These are phyloP conservation scores for Heliconius charithonia DNA, from an alignment of 2,888 invertebrate genomes.

Conservation along the genomic window DNA sequence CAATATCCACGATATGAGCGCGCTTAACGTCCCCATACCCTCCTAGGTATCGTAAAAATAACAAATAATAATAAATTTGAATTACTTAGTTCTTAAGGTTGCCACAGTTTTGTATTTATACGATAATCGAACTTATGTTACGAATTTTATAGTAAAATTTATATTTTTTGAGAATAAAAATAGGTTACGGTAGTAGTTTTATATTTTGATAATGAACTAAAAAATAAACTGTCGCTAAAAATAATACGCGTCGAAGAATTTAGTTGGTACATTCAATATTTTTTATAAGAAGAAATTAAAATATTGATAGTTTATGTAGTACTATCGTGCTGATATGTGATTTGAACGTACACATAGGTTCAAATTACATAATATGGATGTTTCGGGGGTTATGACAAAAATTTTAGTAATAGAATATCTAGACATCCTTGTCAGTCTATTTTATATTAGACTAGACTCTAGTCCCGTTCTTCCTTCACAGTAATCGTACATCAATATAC, in stretches of 20 bases:
- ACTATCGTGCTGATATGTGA: too few species aligned
- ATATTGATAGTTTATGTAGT: too few species aligned
- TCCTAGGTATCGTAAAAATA: slow-evolving; percentile 22
- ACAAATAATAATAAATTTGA: slow-evolving; percentile 26
- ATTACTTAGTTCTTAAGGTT: slow-evolving; percentile 19
- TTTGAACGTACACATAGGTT: too few species aligned
- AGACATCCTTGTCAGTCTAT: not conserved
- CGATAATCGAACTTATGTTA: not conserved
- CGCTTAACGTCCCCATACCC: slow-evolving; percentile 3
- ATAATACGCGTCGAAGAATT: too few species aligned
- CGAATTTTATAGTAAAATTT: not conserved
- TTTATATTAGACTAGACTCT: not conserved
- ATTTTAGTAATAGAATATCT: not conserved
- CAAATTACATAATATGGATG: not conserved
- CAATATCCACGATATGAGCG: slow-evolving; percentile 1
- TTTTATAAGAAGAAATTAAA: too few species aligned
- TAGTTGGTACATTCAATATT: too few species aligned
- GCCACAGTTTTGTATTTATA: slow-evolving; percentile 11
- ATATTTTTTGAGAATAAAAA: not conserved
- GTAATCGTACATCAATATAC: too few species aligned
- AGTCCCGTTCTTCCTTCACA: too few species aligned
- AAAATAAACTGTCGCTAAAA: too few species aligned
- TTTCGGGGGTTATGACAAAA: not conserved
- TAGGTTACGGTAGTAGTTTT: not conserved
- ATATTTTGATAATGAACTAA: not conserved